Base-by-base conservation (phyloP, 2,888 invertebrate species). In the Lepidochitona cinerea region DNA sequence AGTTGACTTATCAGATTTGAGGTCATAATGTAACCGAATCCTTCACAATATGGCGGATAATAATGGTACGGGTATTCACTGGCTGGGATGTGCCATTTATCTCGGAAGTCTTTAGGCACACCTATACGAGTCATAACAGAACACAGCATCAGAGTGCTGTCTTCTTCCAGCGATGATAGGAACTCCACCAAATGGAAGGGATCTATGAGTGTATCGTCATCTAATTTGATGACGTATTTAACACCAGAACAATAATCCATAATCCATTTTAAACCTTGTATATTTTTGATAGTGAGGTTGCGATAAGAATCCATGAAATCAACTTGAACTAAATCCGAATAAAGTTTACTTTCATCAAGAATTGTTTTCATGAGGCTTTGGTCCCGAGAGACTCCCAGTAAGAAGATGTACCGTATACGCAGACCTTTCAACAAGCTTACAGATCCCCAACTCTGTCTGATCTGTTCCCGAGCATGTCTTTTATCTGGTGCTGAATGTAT, bases 111-210 rank as follows among this genome's bases (percentile, higher is more conserved):
- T 23, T 85, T 74, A 14, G 75, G 54, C 1, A 83, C 82, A 0
- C 71, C 74, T 18, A 75, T 76, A 29, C 79, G 80, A 7, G 26
- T 70, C 26, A 73, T 81, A n/a, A 78, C 75, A 0, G 82, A 82
- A 52, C 86, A 85, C 67, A 84, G 82, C 1, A 85, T 70, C 52
- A 81, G 80, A 64, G 83, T 77, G 26, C 77, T 64, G 29, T 76
- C 14, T 23, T 72, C 41, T 23, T 75, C 75, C 49, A 75, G 76
- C n/a, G 70, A 70, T 18, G 71, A 49, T 4, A 86, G 72, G 69
- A 81, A 83, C 9, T 77, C 68, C 37, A 94, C 89, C 78, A 92
- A 92, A 81, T 93, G 93, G 33, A 95, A 88, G 87, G 85, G 75
- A 68, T 90, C 88, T n/a, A 90, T 83, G 72, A 89, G 83, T 0